These are phyloP conservation scores for Pteria penguin DNA, from an alignment of 2,888 invertebrate genomes.

Conservation along the genomic window DNA sequence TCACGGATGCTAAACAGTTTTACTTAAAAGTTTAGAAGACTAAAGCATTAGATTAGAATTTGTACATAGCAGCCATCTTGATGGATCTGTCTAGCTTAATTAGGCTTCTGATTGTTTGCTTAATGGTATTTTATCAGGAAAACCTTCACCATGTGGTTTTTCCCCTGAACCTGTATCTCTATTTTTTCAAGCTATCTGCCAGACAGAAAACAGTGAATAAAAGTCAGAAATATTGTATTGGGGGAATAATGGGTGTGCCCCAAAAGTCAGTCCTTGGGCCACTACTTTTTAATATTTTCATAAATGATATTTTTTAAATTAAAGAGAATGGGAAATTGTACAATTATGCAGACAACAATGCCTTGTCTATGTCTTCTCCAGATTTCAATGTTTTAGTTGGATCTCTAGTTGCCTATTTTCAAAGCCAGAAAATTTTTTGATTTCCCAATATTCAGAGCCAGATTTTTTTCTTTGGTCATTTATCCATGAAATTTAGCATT, in stretches of 20 bases:
- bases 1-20: slow-evolving; percentile 38
- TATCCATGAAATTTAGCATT: too few relatives aligned
- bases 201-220: background rate
- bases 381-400: background rate
- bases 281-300: background rate
- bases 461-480: too few relatives aligned
- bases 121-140: slow-evolving; percentile 32
- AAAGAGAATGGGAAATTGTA: background rate
- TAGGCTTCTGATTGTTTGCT: slow-evolving; percentile 49
- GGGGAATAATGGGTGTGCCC: background rate
- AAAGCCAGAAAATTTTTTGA: too few relatives aligned
- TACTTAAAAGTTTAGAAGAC: slow-evolving; percentile 37
- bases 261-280: background rate
- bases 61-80: slow-evolving; percentile 36
- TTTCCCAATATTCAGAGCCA: too few relatives aligned
- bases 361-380: background rate
- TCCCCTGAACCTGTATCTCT: background rate
- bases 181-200: slow-evolving; percentile 1
- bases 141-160: slow-evolving; percentile 42
- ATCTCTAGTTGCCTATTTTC: background rate
- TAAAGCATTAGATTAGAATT: slow-evolving; percentile 42
- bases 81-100: slow-evolving; percentile 48
- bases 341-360: background rate
- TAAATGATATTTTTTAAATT: background rate
- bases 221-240: background rate